phyloP scores from a whole-genome alignment of 2,113 vertebrate genomes.

The Pomatostomus ruficeps region DNA sequence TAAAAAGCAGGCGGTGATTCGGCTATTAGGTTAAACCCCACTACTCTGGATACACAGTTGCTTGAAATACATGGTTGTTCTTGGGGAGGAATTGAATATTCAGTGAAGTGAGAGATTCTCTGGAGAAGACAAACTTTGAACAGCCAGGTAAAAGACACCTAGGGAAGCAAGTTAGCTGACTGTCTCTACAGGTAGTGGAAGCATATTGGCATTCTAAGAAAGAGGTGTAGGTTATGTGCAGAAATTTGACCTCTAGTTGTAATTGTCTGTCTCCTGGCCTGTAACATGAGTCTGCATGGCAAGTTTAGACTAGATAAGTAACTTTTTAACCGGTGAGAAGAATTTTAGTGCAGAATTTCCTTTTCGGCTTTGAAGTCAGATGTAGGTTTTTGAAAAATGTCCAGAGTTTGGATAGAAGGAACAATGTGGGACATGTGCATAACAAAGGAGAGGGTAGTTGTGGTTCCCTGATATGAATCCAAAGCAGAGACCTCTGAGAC shows the following conservation, averaged over 20 bases:
- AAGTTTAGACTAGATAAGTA: neutral
- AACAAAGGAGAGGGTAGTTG: neutral
- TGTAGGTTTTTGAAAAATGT: neutral
- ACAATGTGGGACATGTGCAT: neutral
- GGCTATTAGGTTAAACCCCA: neutral
- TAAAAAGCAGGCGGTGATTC: neutral
- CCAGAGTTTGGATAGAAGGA: neutral
- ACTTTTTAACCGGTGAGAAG: neutral
- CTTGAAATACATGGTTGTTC: neutral
- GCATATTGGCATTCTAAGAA: neutral
- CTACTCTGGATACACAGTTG: neutral
- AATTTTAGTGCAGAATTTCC: neutral
- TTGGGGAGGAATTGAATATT: neutral
- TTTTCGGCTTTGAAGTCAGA: neutral
- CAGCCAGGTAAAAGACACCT: neutral
- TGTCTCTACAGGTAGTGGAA: neutral
- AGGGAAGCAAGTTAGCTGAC: neutral
- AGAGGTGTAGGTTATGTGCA: neutral
- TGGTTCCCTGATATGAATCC: neutral
- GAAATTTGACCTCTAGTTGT: neutral
- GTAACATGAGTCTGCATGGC: neutral
- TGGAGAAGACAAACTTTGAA: neutral
- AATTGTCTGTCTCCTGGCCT: neutral
- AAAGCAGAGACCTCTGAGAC: neutral
- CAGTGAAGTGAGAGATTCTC: neutral